phyloP scores from a whole-genome alignment of 2,888 invertebrate genomes.

The Hydrotaea diabolus region DNA sequence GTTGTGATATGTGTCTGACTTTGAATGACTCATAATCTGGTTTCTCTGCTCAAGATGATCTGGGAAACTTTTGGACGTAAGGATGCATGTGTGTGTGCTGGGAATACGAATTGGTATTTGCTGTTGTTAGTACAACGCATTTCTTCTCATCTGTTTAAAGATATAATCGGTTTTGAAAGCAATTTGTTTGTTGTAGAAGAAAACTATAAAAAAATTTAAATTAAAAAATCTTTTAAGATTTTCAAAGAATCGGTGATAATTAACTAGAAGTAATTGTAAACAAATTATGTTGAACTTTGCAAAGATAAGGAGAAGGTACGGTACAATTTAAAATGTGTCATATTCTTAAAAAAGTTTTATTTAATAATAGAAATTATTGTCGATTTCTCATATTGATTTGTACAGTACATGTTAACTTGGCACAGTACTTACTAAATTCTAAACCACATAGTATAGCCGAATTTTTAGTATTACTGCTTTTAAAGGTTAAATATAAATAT shows the following conservation, averaged over 20 bases:
- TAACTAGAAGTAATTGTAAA: background rate
- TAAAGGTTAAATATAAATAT: too few species aligned
- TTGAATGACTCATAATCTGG: slow-evolving; percentile 46
- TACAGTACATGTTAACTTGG: too few species aligned
- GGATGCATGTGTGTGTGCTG: background rate
- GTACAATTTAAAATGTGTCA: too few species aligned
- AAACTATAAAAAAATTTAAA: background rate
- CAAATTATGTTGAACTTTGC: background rate
- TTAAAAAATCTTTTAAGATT: background rate
- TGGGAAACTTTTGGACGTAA: slow-evolving; percentile 38
- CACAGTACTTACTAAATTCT: too few species aligned
- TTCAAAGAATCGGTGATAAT: background rate
- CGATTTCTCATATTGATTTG: too few species aligned
- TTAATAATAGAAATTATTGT: too few species aligned
- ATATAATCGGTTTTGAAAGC: too few species aligned
- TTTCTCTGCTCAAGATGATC: slow-evolving; percentile 48
- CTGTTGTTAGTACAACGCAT: too few species aligned
- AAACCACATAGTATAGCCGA: too few species aligned
- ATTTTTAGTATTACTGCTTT: too few species aligned
- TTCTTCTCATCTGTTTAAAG: background rate
- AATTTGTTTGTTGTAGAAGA: background rate
- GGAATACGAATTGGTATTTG: background rate
- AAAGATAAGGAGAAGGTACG: background rate
- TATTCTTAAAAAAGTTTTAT: too few species aligned
- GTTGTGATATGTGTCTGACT: slow-evolving; percentile 49